These are phyloP conservation scores for Amiota mariae DNA, from an alignment of 2,888 invertebrate species.

Conservation along the genomic window DNA sequence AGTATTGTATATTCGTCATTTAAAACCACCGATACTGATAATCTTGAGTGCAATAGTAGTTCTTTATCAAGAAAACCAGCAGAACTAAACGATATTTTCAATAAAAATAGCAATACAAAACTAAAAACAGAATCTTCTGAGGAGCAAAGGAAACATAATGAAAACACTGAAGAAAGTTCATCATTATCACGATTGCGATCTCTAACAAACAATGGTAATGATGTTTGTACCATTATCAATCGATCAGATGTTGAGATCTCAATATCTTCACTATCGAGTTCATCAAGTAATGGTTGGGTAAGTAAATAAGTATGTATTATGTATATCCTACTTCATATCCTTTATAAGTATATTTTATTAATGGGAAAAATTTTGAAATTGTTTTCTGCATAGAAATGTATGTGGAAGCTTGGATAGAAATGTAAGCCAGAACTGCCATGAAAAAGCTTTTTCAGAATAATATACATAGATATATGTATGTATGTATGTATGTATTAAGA, in stretches of 20 bases:
- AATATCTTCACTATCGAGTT: conserved; percentile 52
- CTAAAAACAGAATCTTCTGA: neutral
- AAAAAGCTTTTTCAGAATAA: too few relatives aligned
- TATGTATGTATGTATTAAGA: too few relatives aligned
- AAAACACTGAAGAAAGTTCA: too few relatives aligned
- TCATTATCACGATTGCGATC: neutral
- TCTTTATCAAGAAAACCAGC: too few relatives aligned
- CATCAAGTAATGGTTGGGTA: conserved; percentile 67
- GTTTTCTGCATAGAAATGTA: neutral
- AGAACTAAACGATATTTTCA: too few relatives aligned
- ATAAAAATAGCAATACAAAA: neutral
- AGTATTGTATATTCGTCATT: neutral
- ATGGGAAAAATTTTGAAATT: neutral
- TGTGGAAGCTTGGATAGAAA: too few relatives aligned
- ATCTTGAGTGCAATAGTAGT: too few relatives aligned
- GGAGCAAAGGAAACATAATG: neutral
- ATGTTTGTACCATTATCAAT: conserved; percentile 59
- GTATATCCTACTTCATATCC: too few relatives aligned
- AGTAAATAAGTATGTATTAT: too few relatives aligned
- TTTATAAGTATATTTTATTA: conserved; percentile 5
- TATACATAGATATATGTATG: too few relatives aligned
- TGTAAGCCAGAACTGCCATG: too few relatives aligned
- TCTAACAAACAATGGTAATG: conserved; percentile 47
- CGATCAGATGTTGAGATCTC: conserved; percentile 57
- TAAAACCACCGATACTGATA: too few relatives aligned